A percentile compares a stretch with the other conserved stretches of the same genome.
These are phyloP conservation scores for Amazona vittata DNA, from an alignment of 2,113 vertebrate genomes.

Conservation along the genomic window DNA sequence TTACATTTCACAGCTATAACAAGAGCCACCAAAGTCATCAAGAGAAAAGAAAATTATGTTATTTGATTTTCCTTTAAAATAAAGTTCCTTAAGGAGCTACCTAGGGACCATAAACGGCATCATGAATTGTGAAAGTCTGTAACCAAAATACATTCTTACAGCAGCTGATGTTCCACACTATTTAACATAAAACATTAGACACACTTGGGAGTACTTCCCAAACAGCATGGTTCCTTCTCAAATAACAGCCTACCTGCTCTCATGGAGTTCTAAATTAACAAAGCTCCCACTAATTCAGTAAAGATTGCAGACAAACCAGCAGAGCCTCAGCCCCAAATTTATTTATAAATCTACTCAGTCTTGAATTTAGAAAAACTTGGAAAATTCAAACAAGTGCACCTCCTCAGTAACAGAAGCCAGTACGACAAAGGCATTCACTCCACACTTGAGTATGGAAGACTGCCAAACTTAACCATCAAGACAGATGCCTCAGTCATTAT, in stretches of 20 bases:
- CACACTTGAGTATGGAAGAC: background rate
- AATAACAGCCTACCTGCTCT: background rate
- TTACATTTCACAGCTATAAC: background rate
- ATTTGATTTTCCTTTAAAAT: background rate
- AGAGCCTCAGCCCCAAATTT: background rate
- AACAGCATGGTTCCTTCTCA: background rate
- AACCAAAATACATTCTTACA: background rate
- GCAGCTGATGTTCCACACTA: background rate
- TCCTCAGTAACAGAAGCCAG: background rate
- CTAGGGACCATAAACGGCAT: background rate
- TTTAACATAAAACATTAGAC: background rate
- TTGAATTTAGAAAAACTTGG: background rate
- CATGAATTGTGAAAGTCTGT: background rate
- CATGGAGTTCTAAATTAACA: background rate
- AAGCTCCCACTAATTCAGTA: background rate
- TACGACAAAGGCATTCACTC: background rate
- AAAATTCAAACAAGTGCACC: background rate
- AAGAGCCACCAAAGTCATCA: background rate
- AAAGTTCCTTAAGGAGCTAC: background rate
- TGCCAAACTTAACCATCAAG: background rate
- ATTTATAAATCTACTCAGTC: background rate
- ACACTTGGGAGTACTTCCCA: background rate
- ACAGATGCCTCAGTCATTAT: background rate
- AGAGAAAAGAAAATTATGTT: background rate
- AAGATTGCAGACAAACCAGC: background rate